phyloP scores from a whole-genome alignment of 2,888 invertebrate genomes.

The Iphiclides podalirius region DNA sequence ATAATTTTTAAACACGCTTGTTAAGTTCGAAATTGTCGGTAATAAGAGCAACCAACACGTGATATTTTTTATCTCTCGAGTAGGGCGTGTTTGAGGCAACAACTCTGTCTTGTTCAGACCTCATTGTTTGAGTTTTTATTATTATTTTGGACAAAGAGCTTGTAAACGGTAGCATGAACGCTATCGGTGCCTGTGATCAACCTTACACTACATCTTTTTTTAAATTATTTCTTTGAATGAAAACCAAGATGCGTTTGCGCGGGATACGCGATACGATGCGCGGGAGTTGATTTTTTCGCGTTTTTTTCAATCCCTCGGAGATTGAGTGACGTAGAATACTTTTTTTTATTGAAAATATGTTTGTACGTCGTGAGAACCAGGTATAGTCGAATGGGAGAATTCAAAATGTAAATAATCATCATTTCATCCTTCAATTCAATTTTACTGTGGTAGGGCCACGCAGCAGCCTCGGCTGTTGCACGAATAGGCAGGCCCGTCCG shows the following conservation, averaged over 20 bases:
- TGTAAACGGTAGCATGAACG: conserved; percentile 74
- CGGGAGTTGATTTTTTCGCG: conserved; percentile 49
- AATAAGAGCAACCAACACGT: conserved; percentile 53
- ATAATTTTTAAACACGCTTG: conserved; percentile 25
- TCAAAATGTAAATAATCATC: too few relatives aligned
- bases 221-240: conserved; percentile 51
- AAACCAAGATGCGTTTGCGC: conserved; percentile 56
- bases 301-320: conserved; percentile 36
- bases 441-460: too few relatives aligned
- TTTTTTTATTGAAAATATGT: conserved; percentile 7
- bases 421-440: too few relatives aligned
- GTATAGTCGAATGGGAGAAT: too few relatives aligned
- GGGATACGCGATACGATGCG: conserved; percentile 59
- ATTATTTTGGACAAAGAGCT: conserved; percentile 67
- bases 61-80: conserved; percentile 58
- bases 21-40: conserved; percentile 49
- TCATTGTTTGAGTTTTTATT: conserved; percentile 75
- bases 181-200: conserved; percentile 75
- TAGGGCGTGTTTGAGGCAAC: conserved; percentile 60
- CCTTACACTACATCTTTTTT: conserved; percentile 56
- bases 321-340: conserved; percentile 46
- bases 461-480: too few relatives aligned
- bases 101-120: conserved; percentile 54
- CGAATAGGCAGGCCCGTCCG: too few relatives aligned
- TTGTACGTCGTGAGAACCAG: conserved; percentile 18